Base-by-base conservation (phyloP, 1,140 invertebrate genomes). In the Eriosoma lanigerum region DNA sequence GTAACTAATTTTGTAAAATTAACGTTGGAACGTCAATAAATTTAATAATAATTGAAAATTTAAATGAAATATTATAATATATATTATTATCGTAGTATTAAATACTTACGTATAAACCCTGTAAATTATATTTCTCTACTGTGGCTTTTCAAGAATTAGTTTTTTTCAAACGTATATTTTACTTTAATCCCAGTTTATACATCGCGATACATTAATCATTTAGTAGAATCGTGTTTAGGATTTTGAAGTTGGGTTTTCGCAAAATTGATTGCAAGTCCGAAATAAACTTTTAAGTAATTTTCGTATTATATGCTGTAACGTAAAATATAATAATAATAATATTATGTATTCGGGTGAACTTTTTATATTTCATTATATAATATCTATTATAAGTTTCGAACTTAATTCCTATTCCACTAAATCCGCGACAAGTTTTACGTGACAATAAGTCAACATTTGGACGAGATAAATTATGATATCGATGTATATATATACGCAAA, bases 161-260 rank as follows among this genome's bases (percentile, higher is more conserved):
- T 24, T 60, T 62, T 62, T 48, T 24, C 13, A 48, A 48, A 48
- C 8, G 8, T 48, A 24, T 44, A 68, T 46, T 68, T 68, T 9
- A 68, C 13, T 15, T 48, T 68, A 68, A 68, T 68, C 66, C 21
- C 44, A 19, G 66, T 48, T 68, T 46, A 21, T 26, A 48, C 44
- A 24, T 46, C 9, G 44, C 21, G 21, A 68, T 21, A 21, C 66
- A 68, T 68, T 68, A 68, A 68, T 68, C 66, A 68, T 68, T 48
- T 68, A 26, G 66, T 26, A 17, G 66, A 68, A 17, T 68, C 21
- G 44, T 1, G 24, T 68, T 68, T 68, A 68, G 66, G 21, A 68
- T 26, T 68, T 68, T 48, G 2, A 26, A 68, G 21, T 68, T 15
- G 6, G 66, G 44, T 24, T 48, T 68, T 48, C 66, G 32, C 48